Evolutionary conservation across 2,797 vertebrate species (phyloP).

Genomic region (Varecia variegata): DNA sequence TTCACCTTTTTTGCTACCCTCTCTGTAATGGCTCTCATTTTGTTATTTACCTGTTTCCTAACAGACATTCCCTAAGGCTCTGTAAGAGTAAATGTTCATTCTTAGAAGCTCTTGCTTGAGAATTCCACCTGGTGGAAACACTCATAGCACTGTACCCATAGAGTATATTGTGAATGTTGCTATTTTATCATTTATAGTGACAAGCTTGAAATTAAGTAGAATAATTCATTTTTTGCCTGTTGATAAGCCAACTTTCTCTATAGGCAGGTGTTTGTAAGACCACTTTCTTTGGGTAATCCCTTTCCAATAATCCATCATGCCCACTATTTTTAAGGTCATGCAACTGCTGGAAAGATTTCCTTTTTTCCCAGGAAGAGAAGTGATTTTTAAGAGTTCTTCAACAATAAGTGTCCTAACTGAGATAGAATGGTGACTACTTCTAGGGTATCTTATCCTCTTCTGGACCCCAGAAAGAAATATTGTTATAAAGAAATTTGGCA

Average conservation of each 20-base stretch:
- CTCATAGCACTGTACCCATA: not conserved
- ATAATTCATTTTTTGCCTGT: not conserved
- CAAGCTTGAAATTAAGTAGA: slow-evolving; percentile 32
- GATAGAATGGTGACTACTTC: not conserved
- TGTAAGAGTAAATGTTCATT: not conserved
- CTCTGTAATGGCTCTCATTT: not conserved
- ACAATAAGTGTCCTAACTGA: not conserved
- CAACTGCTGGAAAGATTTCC: not conserved
- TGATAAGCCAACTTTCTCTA: not conserved
- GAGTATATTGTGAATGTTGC: not conserved
- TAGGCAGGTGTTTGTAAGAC: not conserved
- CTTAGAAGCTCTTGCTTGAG: slow-evolving; percentile 32
- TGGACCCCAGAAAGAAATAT: not conserved
- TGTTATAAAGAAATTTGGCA: not conserved
- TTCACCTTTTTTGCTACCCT: not conserved
- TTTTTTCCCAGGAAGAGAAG: not conserved
- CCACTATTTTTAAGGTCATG: not conserved
- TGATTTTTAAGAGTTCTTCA: slow-evolving; percentile 7
- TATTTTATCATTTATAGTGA: slow-evolving; percentile 27
- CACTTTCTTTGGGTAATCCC: not conserved
- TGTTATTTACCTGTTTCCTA: slow-evolving; percentile 18
- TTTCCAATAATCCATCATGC: not conserved
- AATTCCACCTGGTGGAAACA: slow-evolving; percentile 39
- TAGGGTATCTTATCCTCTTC: not conserved
- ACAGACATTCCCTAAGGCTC: not conserved